Conservation (phyloP, 2,888 invertebrate species). For the Pharmacophagus antenor region DNA sequence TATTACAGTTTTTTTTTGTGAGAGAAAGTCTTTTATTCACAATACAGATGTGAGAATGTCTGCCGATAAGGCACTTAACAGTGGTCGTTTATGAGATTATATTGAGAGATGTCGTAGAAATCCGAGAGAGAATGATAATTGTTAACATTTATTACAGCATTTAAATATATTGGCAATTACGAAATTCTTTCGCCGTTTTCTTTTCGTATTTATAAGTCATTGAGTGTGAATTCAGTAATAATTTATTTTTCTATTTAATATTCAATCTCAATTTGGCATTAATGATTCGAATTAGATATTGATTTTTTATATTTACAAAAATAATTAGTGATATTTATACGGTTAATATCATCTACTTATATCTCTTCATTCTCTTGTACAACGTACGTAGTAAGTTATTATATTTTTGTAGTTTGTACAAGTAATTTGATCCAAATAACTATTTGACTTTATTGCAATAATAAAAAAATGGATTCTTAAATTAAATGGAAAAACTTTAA, state of each 20-base stretch:
- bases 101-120: conserved; percentile 17
- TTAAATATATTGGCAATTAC: conserved; percentile 4
- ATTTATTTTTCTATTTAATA: not conserved
- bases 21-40: conserved; percentile 24
- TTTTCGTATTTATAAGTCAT: not conserved
- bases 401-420: too few species aligned
- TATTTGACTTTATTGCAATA: too few species aligned
- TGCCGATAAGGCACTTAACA: conserved; percentile 14
- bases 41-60: conserved; percentile 19
- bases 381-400: too few species aligned
- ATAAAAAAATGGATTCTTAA: too few species aligned
- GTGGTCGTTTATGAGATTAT: conserved; percentile 11
- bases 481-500: too few species aligned
- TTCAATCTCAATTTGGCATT: too few species aligned
- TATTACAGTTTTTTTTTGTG: conserved; percentile 11
- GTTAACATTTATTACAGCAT: conserved; percentile 12
- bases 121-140: conserved; percentile 24
- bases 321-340: too few species aligned
- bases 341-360: too few species aligned
- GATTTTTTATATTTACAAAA: too few species aligned
- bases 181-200: not conserved
- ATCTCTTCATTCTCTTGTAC: too few species aligned
- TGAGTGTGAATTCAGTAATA: not conserved
- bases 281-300: too few species aligned
- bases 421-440: too few species aligned